Conservation (phyloP, 1,140 invertebrate genomes). For the Halotydeus destructor region DNA sequence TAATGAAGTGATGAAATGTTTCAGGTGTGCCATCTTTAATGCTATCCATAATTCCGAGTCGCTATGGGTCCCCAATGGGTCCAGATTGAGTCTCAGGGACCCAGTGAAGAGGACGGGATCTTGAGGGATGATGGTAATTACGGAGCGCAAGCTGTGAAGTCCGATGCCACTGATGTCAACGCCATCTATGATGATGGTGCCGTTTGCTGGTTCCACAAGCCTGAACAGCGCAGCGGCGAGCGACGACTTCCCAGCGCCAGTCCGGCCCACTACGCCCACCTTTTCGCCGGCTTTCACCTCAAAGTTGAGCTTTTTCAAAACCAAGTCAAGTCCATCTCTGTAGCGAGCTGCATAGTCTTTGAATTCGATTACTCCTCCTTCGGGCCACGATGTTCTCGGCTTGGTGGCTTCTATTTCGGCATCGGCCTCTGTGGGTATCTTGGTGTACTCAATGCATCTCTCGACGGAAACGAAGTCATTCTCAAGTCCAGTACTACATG, state of each 20-base stretch:
- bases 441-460: conserved; percentile 37
- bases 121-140: conserved; percentile 31
- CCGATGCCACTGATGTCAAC: conserved; percentile 64
- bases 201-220: conserved; percentile 49
- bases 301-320: conserved; percentile 18
- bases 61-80: conserved; percentile 21
- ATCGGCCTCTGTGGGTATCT: conserved; percentile 33
- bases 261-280: conserved; percentile 45
- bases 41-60: conserved; percentile 23
- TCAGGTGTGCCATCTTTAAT: conserved; percentile 17
- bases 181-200: conserved; percentile 69
- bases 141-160: conserved; percentile 57
- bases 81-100: conserved; percentile 38
- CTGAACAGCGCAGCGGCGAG: conserved; percentile 60
- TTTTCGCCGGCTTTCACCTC: conserved; percentile 14
- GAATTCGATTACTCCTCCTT: conserved; percentile 20
- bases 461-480: conserved; percentile 42
- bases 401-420: conserved; percentile 31
- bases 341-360: conserved; percentile 20
- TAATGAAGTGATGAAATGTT: conserved; percentile 12
- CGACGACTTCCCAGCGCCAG: conserved; percentile 66
- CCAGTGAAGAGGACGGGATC: conserved; percentile 44
- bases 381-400: conserved; percentile 18
- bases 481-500: conserved; percentile 37
- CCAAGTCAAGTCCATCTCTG: conserved; percentile 19